Evolutionary conservation across 2,888 invertebrate species (phyloP), one percentile per base, ranked within the genome.

Genomic region (Dendrolimus pini): DNA sequence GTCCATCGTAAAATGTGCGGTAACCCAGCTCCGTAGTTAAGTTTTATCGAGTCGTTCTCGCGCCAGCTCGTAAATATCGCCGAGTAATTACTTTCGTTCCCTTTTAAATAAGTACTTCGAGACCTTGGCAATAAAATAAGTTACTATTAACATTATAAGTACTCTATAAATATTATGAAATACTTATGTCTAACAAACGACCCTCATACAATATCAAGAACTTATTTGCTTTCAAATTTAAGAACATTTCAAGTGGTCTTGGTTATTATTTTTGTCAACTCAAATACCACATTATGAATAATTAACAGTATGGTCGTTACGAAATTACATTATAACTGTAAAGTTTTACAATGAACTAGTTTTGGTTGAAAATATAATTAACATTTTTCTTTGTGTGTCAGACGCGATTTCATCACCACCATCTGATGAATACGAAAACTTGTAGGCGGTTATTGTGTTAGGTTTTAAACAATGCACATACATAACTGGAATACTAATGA

Each of bases 1-100:
- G 76, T 70, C 70, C 69, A 72, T 78, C 80, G 79, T 81, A 79
- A 82, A 83, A 79, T 80, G 74, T 73, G 85, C 78, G 83, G 84
- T 82, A 81, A 80, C 80, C 78, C 80, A 71, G 78, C 52, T 41
- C 52, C 42, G 13, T 58, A 47, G 47, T 47, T 82, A 84, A 85
- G 84, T 84, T 88, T 86, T 85, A 88, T 87, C 84, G 84, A 83
- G 82, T 81, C 78, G 80, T 85, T 85, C 80, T 79, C 83, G 77
- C 80, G 77, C 77, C 77, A 72, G 81, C 77, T 85, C 85, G 83
- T 87, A 86, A 88, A 87, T 85, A 83, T 85, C 80, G 76, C 78
- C 68, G 72, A 80, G 84, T 85, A 86, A 89, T 88, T 87, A 85
- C 85, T 86, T 85, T 82, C 81, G 78, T 82, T 83, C 82, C 80